phyloP scores from a whole-genome alignment of 1,140 invertebrate species.

The Mercenaria mercenaria region DNA sequence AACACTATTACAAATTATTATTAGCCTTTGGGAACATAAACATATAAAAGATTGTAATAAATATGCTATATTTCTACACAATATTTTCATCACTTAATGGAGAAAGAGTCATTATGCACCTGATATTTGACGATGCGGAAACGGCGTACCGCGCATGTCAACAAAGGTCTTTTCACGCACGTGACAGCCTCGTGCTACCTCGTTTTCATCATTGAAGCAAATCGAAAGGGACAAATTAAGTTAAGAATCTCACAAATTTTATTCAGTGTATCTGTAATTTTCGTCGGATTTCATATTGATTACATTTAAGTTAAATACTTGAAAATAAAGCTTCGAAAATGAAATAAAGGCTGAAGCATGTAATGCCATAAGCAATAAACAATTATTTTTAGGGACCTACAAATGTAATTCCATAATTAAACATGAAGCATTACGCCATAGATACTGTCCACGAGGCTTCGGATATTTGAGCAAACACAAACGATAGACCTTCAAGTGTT shows the following conservation, averaged over 20 bases:
- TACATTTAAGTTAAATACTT: constrained; percentile 31
- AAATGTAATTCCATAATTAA: constrained; percentile 43
- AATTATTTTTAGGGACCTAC: constrained; percentile 29
- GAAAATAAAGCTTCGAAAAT: not conserved
- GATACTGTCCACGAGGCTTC: not conserved
- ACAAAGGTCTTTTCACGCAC: constrained; percentile 50
- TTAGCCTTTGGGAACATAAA: too few species aligned
- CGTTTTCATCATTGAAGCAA: constrained; percentile 28
- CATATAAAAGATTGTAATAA: too few species aligned
- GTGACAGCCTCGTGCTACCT: constrained; percentile 42
- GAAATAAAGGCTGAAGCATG: not conserved
- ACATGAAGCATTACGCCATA: constrained; percentile 27
- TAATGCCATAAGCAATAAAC: constrained; percentile 41
- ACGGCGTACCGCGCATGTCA: constrained; percentile 56
- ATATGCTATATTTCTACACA: too few species aligned
- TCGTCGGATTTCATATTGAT: constrained; percentile 42
- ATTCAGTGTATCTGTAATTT: constrained; percentile 46
- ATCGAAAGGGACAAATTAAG: constrained; percentile 41
- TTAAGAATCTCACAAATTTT: constrained; percentile 38
- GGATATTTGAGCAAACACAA: constrained; percentile 3
- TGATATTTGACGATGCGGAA: constrained; percentile 57
- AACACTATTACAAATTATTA: too few species aligned
- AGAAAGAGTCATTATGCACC: constrained; percentile 39
- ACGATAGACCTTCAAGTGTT: constrained; percentile 24
- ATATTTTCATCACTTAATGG: not conserved